Conservation (phyloP, 2,113 vertebrate species). For the Maccullochella peelii region DNA sequence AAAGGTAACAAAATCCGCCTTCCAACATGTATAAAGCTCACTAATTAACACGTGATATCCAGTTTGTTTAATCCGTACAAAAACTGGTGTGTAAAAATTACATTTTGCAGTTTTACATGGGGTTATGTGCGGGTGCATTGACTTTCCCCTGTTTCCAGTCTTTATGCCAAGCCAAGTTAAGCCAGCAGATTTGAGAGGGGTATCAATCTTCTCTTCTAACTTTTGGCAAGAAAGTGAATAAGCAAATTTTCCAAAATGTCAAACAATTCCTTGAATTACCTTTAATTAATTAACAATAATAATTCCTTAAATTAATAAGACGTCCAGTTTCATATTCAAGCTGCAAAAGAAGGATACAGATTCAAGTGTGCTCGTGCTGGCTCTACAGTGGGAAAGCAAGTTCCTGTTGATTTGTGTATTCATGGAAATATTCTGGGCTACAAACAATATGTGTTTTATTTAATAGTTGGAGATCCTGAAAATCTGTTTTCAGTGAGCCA, state of each 20-base stretch:
- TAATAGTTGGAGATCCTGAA: neutral
- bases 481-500: slow-evolving; percentile 21
- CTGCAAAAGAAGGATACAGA: slow-evolving; percentile 20
- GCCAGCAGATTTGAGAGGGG: neutral
- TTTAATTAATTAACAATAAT: too few relatives aligned
- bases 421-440: slow-evolving; percentile 22
- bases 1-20: neutral
- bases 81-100: neutral
- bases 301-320: slow-evolving; percentile 13
- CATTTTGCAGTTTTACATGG: neutral
- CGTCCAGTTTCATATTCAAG: neutral
- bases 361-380: slow-evolving; percentile 2
- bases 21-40: neutral
- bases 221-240: neutral
- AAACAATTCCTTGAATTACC: slow-evolving; percentile 17
- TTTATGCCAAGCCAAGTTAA: too few relatives aligned
- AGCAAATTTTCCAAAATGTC: slow-evolving; percentile 4
- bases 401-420: slow-evolving; percentile 31
- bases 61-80: neutral
- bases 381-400: neutral
- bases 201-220: neutral
- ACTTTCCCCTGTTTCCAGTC: neutral
- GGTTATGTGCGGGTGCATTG: neutral
- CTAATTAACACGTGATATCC: neutral
- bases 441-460: neutral